Conservation (phyloP, 2,113 vertebrate species). For the Motacilla alba region DNA sequence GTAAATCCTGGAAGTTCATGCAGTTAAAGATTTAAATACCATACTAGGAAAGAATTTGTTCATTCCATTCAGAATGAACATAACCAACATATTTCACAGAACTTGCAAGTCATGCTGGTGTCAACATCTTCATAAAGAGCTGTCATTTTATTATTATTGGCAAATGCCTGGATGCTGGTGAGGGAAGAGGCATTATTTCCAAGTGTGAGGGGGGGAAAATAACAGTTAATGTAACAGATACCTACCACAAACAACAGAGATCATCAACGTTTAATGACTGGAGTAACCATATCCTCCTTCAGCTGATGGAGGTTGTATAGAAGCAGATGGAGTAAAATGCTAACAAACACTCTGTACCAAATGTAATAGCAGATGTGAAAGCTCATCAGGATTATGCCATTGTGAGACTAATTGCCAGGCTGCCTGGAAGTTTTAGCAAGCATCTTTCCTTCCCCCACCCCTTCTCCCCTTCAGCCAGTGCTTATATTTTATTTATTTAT, state of each 20-base stretch:
- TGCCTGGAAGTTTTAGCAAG: background rate
- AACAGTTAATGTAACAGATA: background rate
- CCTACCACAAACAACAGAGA: background rate
- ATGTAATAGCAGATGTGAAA: constrained; percentile 19
- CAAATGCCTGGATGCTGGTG: background rate
- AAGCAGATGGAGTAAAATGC: constrained; percentile 35
- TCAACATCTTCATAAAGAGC: background rate
- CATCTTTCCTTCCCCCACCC: background rate
- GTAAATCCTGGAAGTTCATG: background rate
- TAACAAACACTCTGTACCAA: background rate
- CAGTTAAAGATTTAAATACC: background rate
- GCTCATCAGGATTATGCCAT: constrained; percentile 12
- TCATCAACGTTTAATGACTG: constrained; percentile 33
- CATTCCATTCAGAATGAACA: background rate
- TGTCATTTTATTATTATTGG: background rate
- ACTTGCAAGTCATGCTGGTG: background rate
- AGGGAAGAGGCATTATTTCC: background rate
- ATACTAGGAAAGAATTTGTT: background rate
- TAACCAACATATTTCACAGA: background rate
- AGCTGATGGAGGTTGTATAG: background rate
- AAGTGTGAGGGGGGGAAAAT: background rate
- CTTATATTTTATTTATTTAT: constrained; percentile 35
- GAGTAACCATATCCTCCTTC: constrained; percentile 29
- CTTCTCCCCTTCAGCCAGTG: background rate
- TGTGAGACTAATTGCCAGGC: constrained; percentile 16